Conservation (phyloP, 2,113 vertebrate genomes). For the Microtus montanus region DNA sequence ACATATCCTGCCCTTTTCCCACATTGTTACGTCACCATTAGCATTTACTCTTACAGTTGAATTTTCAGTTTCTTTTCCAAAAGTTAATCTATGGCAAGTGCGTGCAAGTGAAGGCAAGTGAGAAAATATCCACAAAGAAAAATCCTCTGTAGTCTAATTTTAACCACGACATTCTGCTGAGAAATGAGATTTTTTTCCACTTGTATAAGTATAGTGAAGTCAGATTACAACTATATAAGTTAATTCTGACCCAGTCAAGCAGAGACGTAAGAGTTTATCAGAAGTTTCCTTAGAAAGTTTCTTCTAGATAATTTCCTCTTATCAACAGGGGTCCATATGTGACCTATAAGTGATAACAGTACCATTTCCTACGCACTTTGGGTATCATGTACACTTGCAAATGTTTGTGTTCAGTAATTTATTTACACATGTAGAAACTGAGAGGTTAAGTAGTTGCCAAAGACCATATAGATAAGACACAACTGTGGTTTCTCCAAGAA, state of each 20-base stretch:
- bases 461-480: not conserved
- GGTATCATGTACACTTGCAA: not conserved
- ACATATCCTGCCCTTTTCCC: not conserved
- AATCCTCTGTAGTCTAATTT: not conserved
- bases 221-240: not conserved
- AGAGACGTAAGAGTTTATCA: not conserved
- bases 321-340: not conserved
- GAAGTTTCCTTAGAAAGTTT: slow-evolving; percentile 25
- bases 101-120: not conserved
- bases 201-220: not conserved
- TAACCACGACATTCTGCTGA: slow-evolving; percentile 11
- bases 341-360: not conserved
- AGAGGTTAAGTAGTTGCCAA: not conserved
- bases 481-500: not conserved
- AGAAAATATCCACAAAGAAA: slow-evolving; percentile 30
- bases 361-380: not conserved
- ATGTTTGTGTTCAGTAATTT: slow-evolving; percentile 21
- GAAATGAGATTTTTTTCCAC: not conserved
- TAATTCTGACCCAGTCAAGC: slow-evolving; percentile 22
- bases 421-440: not conserved
- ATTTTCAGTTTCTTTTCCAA: slow-evolving; percentile 20
- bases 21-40: not conserved
- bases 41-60: slow-evolving; percentile 19
- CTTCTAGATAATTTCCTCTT: not conserved
- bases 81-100: not conserved